Conservation (phyloP, 2,113 vertebrate species). For the Pseudolaguvia tuberculata region DNA sequence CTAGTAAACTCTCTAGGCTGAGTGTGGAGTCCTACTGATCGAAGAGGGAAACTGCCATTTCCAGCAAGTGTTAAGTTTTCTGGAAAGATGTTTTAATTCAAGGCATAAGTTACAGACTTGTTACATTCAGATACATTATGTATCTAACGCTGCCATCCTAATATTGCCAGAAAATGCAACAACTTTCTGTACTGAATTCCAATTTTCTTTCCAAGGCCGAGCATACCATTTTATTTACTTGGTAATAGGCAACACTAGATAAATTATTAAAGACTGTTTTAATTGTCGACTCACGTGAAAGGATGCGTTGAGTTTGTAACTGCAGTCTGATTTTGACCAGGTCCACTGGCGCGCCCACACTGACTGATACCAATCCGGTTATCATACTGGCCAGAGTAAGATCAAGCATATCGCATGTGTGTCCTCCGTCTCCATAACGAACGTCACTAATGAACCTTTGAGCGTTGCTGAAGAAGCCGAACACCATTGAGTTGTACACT, state of each 20-base stretch:
- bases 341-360: conserved; percentile 83
- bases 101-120: not conserved
- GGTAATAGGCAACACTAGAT: not conserved
- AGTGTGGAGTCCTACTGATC: conserved; percentile 52
- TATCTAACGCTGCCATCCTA: not conserved
- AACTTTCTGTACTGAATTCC: not conserved
- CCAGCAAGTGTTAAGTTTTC: conserved; percentile 68
- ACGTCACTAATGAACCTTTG: conserved; percentile 76
- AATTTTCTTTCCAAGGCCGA: not conserved
- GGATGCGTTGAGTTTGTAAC: conserved; percentile 81
- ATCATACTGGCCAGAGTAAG: conserved; percentile 78
- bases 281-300: conserved; percentile 66
- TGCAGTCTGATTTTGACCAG: conserved; percentile 94
- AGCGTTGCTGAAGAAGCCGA: conserved; percentile 85
- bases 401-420: conserved; percentile 64
- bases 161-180: not conserved
- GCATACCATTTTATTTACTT: not conserved
- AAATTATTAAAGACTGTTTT: not conserved
- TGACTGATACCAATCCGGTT: conserved; percentile 79
- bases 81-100: conserved; percentile 28
- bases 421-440: conserved; percentile 57
- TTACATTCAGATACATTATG: not conserved
- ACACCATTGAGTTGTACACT: conserved; percentile 87
- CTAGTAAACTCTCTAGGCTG: conserved; percentile 39
- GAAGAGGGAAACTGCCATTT: conserved; percentile 54